phyloP scores from a whole-genome alignment of 1,140 invertebrate species.

The Hesperophylax magnus region DNA sequence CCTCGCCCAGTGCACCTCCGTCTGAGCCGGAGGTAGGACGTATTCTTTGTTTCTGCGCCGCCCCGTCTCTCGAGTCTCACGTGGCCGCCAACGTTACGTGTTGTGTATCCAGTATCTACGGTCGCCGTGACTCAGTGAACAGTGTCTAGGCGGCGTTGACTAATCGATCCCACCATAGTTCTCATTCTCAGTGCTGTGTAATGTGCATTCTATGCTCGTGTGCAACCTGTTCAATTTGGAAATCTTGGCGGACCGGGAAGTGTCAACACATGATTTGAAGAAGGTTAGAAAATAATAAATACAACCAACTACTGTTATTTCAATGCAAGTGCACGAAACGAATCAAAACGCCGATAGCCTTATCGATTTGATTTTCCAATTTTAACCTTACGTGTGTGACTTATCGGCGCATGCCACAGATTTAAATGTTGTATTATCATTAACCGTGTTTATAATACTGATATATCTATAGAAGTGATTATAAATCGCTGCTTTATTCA shows the following conservation, averaged over 20 bases:
- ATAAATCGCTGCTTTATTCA: no score
- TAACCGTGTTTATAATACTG: no score
- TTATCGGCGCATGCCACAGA: background rate
- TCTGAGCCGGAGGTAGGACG: slow-evolving; percentile 28
- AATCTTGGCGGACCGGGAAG: slow-evolving; percentile 4
- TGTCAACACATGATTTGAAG: slow-evolving; percentile 23
- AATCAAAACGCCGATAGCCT: background rate
- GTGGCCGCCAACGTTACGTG: slow-evolving; percentile 40
- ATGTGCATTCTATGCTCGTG: slow-evolving; percentile 32
- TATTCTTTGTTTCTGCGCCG: background rate
- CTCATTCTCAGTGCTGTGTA: slow-evolving; percentile 6
- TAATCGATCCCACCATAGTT: slow-evolving; percentile 22
- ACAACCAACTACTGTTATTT: background rate
- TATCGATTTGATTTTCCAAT: background rate
- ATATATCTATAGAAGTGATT: no score
- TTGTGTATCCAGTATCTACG: slow-evolving; percentile 22
- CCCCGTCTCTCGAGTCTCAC: slow-evolving; percentile 19
- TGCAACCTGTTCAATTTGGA: slow-evolving; percentile 16
- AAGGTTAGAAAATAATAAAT: background rate
- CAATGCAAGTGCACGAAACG: background rate
- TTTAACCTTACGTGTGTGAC: background rate
- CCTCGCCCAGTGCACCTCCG: slow-evolving; percentile 36
- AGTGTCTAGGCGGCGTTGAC: slow-evolving; percentile 29
- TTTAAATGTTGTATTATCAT: background rate
- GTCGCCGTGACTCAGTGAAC: slow-evolving; percentile 32